Base-by-base conservation (phyloP, 2,888 invertebrate species). In the Nycteola revayana region DNA sequence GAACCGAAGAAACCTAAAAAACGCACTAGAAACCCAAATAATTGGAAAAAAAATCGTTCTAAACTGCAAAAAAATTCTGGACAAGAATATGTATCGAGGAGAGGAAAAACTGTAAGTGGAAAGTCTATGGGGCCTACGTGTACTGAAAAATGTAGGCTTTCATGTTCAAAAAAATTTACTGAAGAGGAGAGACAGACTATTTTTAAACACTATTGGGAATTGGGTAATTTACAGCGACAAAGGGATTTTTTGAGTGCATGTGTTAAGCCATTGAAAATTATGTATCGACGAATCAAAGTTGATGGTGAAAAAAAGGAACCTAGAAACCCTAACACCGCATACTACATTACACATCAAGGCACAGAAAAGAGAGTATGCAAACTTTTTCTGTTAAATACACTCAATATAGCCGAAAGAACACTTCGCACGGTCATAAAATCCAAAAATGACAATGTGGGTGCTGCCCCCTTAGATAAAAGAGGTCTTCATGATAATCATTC, bases 301-400 rank as follows among this genome's bases (percentile, higher is more conserved):
- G 9, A 9, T 4, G 5, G 9, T 10, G 5, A n/a, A n/a, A 25
- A 25, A 8, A 25, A n/a, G n/a, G n/a, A 32, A 7, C 21, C 10
- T 11, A 25, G 32, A 7, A 20, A 9, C 5, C 25, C 25, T n/a
- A 32, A 32, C 10, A 25, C 25, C 2, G 20, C 25, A 6, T 32
- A 10, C 20, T 32, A 25, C 18, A 25, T 32, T 10, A 6, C 8
- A 2, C 3, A 20, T 20, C 7, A 32, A n/a, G 20, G 21, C 18
- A 10, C 2, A 9, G 20, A 25, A 20, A 10, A 10, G 7, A 32
- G 28, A 25, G 25, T 29, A 7, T 35, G 35, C n/a, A 35, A 29
- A 21, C 9, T n/a, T 7, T 30, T 30, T 9, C 9, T 30, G 4
- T 14, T 14, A 10, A 24, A 17, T 18, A 30, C 34, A 5, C 18